phyloP scores from a whole-genome alignment of 2,113 vertebrate genomes.

The Ursus arctos region DNA sequence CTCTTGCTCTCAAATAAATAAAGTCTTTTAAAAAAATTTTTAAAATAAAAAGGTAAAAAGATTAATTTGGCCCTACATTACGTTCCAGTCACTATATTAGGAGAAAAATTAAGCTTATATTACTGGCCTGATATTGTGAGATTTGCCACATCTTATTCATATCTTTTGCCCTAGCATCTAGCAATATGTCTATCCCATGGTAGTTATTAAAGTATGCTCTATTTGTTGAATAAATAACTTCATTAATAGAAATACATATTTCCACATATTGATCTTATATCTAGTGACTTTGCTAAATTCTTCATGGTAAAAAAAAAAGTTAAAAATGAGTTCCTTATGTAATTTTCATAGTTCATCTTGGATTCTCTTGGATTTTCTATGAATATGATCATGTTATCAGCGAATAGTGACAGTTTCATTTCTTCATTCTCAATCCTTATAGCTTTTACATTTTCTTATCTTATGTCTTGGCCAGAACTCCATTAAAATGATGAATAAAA shows the following conservation, averaged over 20 bases:
- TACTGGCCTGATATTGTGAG: not conserved
- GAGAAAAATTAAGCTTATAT: not conserved
- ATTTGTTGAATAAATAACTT: not conserved
- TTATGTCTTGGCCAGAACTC: not conserved
- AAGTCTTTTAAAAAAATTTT: too few species aligned
- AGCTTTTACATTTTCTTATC: not conserved
- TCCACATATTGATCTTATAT: not conserved
- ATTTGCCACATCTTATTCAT: not conserved
- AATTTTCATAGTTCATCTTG: not conserved
- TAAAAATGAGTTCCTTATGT: not conserved
- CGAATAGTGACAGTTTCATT: not conserved
- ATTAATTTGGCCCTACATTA: slow-evolving; percentile 15
- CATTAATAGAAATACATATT: not conserved
- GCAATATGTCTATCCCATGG: not conserved
- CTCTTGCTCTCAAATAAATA: too few species aligned
- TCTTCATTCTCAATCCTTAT: not conserved
- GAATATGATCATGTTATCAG: not conserved
- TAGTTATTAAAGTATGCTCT: not conserved
- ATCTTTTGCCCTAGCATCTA: not conserved
- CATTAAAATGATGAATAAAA: not conserved
- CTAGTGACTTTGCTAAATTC: not conserved
- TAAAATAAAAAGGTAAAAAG: not conserved
- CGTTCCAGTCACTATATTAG: not conserved
- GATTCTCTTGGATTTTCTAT: not conserved
- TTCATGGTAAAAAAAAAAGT: not conserved